Evolutionary conservation across 2,888 invertebrate genomes (phyloP).

Genomic region (Epinotia ramella): DNA sequence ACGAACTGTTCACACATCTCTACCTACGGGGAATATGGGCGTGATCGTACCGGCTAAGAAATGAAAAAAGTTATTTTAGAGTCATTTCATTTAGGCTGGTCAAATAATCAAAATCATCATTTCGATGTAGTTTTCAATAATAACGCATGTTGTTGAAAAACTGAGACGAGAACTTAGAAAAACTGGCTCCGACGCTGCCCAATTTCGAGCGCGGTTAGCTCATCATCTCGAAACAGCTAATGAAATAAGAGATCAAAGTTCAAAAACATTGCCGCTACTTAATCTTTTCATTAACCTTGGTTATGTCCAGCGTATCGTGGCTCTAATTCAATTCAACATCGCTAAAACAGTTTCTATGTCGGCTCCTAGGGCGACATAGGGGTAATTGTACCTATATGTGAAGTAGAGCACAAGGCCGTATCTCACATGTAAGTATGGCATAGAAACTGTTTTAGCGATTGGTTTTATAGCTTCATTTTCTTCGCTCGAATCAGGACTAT

Average conservation of each 20-base stretch:
- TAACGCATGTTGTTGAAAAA: background rate
- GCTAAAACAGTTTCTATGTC: slow-evolving; percentile 48
- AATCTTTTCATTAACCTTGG: slow-evolving; percentile 44
- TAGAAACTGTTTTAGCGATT: slow-evolving; percentile 11
- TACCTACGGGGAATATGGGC: background rate
- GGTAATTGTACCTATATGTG: slow-evolving; percentile 42
- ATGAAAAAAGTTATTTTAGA: no score
- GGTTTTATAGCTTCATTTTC: slow-evolving; percentile 37
- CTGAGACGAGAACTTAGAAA: background rate
- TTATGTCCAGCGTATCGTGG: slow-evolving; percentile 26
- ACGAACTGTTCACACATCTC: background rate
- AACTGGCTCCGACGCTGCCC: background rate
- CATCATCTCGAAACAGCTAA: slow-evolving; percentile 16
- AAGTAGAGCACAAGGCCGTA: slow-evolving; percentile 59
- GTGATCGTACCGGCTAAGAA: background rate
- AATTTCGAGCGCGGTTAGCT: background rate
- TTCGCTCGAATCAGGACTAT: slow-evolving; percentile 1
- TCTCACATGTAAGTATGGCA: background rate
- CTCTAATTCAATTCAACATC: slow-evolving; percentile 37
- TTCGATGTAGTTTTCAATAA: background rate
- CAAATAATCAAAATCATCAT: no score
- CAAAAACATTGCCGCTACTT: slow-evolving; percentile 33
- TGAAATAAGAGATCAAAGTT: slow-evolving; percentile 40
- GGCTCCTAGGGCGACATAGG: slow-evolving; percentile 50
- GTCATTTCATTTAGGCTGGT: no score